These are phyloP conservation scores for Schizaphis graminum DNA, from an alignment of 2,888 invertebrate species.

Conservation along the genomic window DNA sequence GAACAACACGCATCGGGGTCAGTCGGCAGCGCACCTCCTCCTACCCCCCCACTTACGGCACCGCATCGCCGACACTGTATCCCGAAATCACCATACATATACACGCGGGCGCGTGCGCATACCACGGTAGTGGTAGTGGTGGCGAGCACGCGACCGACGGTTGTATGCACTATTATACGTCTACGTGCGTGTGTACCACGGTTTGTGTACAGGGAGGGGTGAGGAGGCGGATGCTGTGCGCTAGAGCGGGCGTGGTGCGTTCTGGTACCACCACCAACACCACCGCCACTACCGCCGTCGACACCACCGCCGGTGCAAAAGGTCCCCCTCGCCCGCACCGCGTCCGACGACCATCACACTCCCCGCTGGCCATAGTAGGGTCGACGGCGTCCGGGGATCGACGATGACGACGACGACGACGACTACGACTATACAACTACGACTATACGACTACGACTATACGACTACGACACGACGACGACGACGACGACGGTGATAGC, in stretches of 20 bases:
- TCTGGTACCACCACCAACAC: background rate
- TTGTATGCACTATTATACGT: background rate
- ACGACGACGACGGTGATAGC: background rate
- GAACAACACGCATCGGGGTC: constrained; percentile 55
- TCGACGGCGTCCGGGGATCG: constrained; percentile 7
- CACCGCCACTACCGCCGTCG: background rate
- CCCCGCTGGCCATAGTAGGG: background rate
- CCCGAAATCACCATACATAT: background rate
- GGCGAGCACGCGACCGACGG: background rate
- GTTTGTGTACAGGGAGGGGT: background rate
- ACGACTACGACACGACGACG: background rate
- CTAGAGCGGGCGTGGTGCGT: constrained; percentile 63
- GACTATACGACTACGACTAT: background rate
- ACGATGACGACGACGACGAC: background rate
- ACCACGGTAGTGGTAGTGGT: background rate
- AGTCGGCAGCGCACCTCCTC: background rate
- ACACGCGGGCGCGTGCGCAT: background rate
- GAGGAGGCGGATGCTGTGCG: constrained; percentile 36
- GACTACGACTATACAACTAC: background rate
- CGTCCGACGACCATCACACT: background rate
- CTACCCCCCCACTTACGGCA: background rate
- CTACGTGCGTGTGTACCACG: background rate
- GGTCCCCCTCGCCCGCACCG: background rate
- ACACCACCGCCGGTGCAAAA: constrained; percentile 54
- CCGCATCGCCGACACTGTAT: background rate